Evolutionary conservation across 2,797 vertebrate genomes (phyloP), one percentile per base, ranked within the genome.

Genomic region (Aplochiton taeniatus): DNA sequence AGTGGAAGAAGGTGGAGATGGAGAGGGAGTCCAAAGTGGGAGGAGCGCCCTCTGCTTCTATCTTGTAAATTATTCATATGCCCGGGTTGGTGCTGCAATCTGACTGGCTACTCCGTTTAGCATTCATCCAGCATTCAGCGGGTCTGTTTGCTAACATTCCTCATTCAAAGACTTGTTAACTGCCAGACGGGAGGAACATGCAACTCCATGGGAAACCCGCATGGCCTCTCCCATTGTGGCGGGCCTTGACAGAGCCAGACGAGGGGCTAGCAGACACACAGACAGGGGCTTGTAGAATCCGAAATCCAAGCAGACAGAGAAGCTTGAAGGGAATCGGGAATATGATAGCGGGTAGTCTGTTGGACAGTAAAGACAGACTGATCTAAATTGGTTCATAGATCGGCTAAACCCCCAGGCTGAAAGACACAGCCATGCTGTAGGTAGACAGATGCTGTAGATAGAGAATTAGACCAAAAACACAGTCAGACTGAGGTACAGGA

Each of bases 111-210:
- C 80, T 87, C 77, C 87, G 95, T 81, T 94, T 95, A 95, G 94
- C 95, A 96, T 96, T 94, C 95, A 94, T 83, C 92, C 92, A 93
- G 94, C 94, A 94, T 93, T 94, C 93, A 91, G 94, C 90, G 90
- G 93, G 94, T 95, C 94, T 97, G 95, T 96, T 93, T 96, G 94
- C 94, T 96, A 95, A 96, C 95, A 93, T 95, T 95, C 93, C 93
- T 95, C 93, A 94, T 96, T 96, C 94, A 95, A 90, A 93, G 94
- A 94, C 93, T 94, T 93, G 94, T 95, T 94, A 95, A 94, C 94
- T 93, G 93, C 92, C 92, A 95, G 95, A 93, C 92, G 85, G 92
- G 93, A 90, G 93, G 92, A 93, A 92, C 93, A 92, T 88, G 88
- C 90, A 91, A 87, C 90, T 91, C 84, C 86, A 85, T 87, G 86